Conservation (phyloP, 2,797 vertebrate species). For the Molothrus aeneus region DNA sequence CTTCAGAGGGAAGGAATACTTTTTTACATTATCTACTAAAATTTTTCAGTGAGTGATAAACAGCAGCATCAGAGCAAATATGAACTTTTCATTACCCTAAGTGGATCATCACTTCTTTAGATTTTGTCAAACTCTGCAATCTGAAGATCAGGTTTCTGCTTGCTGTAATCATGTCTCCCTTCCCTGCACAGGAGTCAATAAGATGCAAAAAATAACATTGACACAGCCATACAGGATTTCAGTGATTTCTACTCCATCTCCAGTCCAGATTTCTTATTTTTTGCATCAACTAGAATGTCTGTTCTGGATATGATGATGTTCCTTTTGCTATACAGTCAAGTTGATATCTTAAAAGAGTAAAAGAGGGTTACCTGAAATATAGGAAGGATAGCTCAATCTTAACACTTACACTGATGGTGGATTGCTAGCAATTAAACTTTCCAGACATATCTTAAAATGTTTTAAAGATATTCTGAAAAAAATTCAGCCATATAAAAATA, state of each 20-base stretch:
- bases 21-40: neutral
- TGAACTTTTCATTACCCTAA: neutral
- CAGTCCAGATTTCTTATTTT: neutral
- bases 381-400: neutral
- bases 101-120: neutral
- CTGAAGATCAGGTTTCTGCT: neutral
- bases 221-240: neutral
- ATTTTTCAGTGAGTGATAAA: neutral
- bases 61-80: neutral
- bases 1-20: neutral
- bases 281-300: neutral
- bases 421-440: neutral
- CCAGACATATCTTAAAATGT: neutral
- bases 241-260: neutral
- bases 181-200: neutral
- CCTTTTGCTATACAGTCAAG: neutral
- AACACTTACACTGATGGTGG: neutral
- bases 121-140: neutral
- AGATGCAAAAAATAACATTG: neutral
- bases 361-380: neutral
- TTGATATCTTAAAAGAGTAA: neutral
- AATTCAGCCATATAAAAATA: neutral
- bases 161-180: neutral
- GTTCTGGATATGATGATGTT: neutral
- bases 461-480: neutral